These are phyloP conservation scores for Furnarius figulus DNA, from an alignment of 2,113 vertebrate genomes.

Conservation along the genomic window DNA sequence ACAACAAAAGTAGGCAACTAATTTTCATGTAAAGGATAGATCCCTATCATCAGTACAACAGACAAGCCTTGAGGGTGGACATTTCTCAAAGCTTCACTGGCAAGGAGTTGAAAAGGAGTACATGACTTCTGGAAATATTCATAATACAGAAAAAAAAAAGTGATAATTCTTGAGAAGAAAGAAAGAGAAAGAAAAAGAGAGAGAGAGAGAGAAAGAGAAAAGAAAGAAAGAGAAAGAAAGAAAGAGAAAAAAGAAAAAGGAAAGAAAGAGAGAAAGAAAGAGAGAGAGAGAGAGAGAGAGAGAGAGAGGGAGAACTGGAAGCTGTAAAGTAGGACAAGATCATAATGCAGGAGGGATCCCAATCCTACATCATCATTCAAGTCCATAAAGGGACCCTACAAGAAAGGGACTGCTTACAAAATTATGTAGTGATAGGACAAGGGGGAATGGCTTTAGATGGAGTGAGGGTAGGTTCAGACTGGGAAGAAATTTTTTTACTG, in stretches of 20 bases:
- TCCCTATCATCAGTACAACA: not conserved
- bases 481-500: not conserved
- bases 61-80: not conserved
- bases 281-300: too few species aligned
- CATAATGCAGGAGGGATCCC: not conserved
- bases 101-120: not conserved
- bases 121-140: not conserved
- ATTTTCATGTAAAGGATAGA: not conserved
- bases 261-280: too few species aligned
- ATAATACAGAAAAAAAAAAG: not conserved
- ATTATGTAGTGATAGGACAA: too few species aligned
- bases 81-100: not conserved
- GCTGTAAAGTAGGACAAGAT: not conserved
- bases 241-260: too few species aligned
- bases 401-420: not conserved
- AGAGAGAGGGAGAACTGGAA: not conserved
- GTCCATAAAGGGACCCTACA: not conserved
- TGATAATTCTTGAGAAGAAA: too few species aligned
- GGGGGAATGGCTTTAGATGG: not conserved
- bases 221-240: too few species aligned
- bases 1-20: not conserved
- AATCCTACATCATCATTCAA: not conserved
- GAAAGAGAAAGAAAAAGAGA: too few species aligned
- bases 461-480: not conserved
- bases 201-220: too few species aligned